These are phyloP conservation scores for Automeris io DNA, from an alignment of 2,888 invertebrate species.

Conservation along the genomic window DNA sequence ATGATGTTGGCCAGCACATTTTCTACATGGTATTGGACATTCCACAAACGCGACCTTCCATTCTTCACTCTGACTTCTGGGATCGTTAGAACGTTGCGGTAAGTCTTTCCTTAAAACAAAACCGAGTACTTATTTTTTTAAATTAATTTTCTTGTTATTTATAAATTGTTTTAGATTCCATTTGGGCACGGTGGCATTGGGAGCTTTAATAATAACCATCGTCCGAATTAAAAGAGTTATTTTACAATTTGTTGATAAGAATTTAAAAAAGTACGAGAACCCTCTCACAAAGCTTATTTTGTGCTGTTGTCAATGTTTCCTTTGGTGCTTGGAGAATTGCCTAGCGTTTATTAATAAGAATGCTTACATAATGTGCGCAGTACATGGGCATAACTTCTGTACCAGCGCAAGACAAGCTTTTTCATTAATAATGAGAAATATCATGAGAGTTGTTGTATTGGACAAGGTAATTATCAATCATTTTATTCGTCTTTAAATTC, in stretches of 20 bases:
- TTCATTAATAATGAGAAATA: constrained; percentile 90
- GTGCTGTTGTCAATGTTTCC: constrained; percentile 88
- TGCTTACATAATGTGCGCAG: constrained; percentile 96
- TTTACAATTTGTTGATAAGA: constrained; percentile 90
- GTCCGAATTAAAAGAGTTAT: constrained; percentile 90
- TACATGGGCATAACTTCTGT: constrained; percentile 95
- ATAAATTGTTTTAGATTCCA: constrained; percentile 85
- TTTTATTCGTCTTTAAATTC: too few species aligned
- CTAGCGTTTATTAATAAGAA: constrained; percentile 90
- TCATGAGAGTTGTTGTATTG: constrained; percentile 85
- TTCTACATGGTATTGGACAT: constrained; percentile 97
- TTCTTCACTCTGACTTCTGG: constrained; percentile 88
- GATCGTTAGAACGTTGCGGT: constrained; percentile 83
- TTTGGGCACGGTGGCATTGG: constrained; percentile 94
- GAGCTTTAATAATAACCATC: constrained; percentile 93
- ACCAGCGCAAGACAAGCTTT: constrained; percentile 93
- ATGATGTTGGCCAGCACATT: constrained; percentile 94
- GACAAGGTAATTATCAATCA: constrained; percentile 83
- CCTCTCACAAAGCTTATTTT: constrained; percentile 80
- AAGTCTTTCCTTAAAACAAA: too few species aligned
- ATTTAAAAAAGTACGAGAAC: constrained; percentile 89
- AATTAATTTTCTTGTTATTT: too few species aligned
- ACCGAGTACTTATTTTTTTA: too few species aligned
- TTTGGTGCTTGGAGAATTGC: constrained; percentile 92
- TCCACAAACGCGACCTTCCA: constrained; percentile 87